Conservation (phyloP, 2,113 vertebrate species). For the Lepus timidus region DNA sequence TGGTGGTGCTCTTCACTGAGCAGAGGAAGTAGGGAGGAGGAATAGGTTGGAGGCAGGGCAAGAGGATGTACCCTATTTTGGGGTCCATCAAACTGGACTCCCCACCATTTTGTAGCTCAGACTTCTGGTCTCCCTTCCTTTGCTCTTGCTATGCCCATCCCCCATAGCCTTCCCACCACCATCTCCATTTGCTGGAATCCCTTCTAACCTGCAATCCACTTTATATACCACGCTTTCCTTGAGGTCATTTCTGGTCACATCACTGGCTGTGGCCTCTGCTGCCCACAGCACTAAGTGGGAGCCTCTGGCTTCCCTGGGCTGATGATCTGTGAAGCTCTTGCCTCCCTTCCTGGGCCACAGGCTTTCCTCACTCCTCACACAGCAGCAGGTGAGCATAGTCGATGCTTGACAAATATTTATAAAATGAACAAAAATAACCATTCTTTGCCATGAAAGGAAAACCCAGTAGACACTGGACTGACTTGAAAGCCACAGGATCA, state of each 20-base stretch:
- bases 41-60: neutral
- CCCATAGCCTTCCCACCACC: neutral
- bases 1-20: neutral
- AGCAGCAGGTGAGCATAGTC: neutral
- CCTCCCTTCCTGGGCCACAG: slow-evolving; percentile 1
- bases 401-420: slow-evolving; percentile 72
- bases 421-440: slow-evolving; percentile 72
- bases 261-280: neutral
- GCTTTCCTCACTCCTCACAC: neutral
- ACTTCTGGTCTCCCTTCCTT: neutral
- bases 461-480: slow-evolving; percentile 54
- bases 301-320: neutral
- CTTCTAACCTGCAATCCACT: neutral
- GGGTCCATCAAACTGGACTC: neutral
- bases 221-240: neutral
- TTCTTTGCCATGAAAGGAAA: slow-evolving; percentile 62
- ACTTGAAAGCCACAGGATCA: slow-evolving; percentile 67
- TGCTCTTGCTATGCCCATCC: neutral
- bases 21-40: neutral
- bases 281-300: neutral
- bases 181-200: neutral
- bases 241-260: neutral
- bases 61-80: neutral
- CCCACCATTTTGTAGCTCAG: neutral
- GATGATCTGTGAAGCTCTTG: neutral